phyloP scores from a whole-genome alignment of 2,797 vertebrate genomes.

The Picus viridis region DNA sequence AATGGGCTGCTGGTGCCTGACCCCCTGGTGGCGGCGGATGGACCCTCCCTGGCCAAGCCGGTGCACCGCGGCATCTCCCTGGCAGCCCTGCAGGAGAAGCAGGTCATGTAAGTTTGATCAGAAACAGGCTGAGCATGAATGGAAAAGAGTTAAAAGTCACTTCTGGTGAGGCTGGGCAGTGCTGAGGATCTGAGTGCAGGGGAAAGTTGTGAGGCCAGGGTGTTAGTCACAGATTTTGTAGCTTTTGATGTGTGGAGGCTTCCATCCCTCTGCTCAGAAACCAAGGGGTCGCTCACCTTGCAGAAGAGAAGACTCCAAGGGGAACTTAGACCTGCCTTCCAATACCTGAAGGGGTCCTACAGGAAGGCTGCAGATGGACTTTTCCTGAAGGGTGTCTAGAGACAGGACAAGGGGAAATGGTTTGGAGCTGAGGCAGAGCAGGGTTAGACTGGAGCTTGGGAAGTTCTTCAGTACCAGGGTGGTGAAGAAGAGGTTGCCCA shows the following conservation, averaged over 20 bases:
- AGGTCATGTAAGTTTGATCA: conserved; percentile 89
- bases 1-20: conserved; percentile 93
- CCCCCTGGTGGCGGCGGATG: conserved; percentile 81
- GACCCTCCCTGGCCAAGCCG: conserved; percentile 80
- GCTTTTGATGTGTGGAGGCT: neutral
- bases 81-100: conserved; percentile 85
- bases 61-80: conserved; percentile 81
- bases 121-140: neutral
- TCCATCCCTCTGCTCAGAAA: neutral
- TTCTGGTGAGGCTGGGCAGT: neutral
- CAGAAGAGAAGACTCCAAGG: too few species aligned
- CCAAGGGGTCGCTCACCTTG: neutral
- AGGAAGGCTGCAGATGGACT: too few species aligned
- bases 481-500: too few species aligned
- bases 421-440: too few species aligned
- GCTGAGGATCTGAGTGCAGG: neutral
- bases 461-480: too few species aligned
- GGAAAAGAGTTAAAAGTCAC: fast-evolving
- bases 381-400: too few species aligned
- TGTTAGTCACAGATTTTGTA: neutral
- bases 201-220: neutral
- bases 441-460: too few species aligned
- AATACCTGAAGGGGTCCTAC: too few species aligned
- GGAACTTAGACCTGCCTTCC: too few species aligned
- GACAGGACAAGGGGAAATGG: too few species aligned